Conservation (phyloP, 2,797 vertebrate species). For the Epinephelus malabaricus region DNA sequence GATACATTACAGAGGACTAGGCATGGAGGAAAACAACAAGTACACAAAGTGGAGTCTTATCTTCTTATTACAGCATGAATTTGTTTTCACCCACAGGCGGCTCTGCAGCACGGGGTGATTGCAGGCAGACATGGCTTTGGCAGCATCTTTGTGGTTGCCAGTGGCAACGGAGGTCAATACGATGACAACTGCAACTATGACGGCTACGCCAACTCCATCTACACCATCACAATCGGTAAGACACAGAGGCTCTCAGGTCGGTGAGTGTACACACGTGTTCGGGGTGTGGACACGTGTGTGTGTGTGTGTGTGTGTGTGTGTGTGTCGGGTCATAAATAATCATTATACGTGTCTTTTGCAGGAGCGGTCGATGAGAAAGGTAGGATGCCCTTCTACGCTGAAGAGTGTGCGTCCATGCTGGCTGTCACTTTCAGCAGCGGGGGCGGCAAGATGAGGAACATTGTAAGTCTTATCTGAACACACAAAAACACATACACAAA, state of each 20-base stretch:
- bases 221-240: constrained; percentile 96
- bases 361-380: constrained; percentile 96
- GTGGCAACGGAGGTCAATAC: constrained; percentile 95
- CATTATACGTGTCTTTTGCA: constrained; percentile 65
- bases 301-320: neutral
- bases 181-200: constrained; percentile 98
- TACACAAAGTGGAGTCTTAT: neutral
- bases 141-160: constrained; percentile 98
- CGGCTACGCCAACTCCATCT: constrained; percentile 98
- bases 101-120: constrained; percentile 95
- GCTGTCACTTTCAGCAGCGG: constrained; percentile 98
- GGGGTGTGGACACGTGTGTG: neutral
- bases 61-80: neutral
- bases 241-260: neutral
- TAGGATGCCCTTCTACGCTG: constrained; percentile 95
- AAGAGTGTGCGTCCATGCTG: constrained; percentile 97
- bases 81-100: constrained; percentile 84
- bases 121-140: constrained; percentile 95
- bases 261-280: neutral
- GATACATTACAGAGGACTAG: neutral
- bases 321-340: neutral
- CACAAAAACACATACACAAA: constrained; percentile 9
- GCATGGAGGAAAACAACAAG: neutral
- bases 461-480: constrained; percentile 86
- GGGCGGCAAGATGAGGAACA: constrained; percentile 90